Conservation (phyloP, 92 coral and sea anemone genomes). For the Zoanthus gigantus region DNA sequence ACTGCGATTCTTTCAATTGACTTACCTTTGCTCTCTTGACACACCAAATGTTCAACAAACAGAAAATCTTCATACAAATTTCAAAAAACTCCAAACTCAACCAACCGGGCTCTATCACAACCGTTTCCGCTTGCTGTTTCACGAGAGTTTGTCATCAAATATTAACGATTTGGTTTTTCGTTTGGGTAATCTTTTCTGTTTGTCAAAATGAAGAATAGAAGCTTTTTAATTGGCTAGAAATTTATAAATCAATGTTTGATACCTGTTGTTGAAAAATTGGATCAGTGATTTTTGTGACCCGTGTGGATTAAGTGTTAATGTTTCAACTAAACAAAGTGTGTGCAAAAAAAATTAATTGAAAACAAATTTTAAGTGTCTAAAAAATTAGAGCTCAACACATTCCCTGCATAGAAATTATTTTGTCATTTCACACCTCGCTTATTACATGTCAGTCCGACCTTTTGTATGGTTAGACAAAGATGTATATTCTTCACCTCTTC, state of each 20-base stretch:
- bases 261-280: constrained; percentile 4
- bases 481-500: too few species aligned
- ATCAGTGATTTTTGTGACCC: neutral
- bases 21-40: neutral
- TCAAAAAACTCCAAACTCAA: neutral
- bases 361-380: too few species aligned
- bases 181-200: constrained; percentile 3
- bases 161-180: neutral
- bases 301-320: neutral
- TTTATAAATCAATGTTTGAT: neutral
- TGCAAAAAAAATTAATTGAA: too few species aligned
- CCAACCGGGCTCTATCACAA: neutral
- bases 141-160: neutral
- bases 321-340: too few species aligned
- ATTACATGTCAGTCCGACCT: too few species aligned
- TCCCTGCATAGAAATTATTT: too few species aligned
- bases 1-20: too few species aligned
- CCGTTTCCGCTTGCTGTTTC: neutral
- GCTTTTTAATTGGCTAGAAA: constrained; percentile 1
- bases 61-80: neutral
- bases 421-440: too few species aligned
- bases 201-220: neutral
- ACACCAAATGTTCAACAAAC: neutral
- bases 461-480: too few species aligned
- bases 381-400: too few species aligned